phyloP scores from a whole-genome alignment of 2,113 vertebrate genomes.

The Pheucticus melanocephalus region DNA sequence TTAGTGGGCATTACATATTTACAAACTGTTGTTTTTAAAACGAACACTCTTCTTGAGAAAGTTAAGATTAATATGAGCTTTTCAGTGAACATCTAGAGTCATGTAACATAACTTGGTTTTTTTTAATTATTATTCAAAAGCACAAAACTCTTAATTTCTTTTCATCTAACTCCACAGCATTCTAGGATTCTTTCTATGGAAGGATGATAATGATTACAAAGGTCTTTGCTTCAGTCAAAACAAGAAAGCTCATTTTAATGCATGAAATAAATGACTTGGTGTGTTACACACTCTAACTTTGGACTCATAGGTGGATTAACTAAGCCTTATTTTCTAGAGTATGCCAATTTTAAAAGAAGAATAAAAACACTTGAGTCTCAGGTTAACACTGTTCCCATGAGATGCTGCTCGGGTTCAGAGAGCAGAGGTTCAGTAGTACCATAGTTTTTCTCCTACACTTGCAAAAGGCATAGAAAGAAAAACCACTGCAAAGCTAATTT shows the following conservation, averaged over 20 bases:
- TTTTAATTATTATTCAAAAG: neutral
- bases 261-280: conserved; percentile 36
- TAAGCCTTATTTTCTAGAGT: conserved; percentile 37
- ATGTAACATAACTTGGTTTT: conserved; percentile 28
- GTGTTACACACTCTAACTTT: conserved; percentile 20
- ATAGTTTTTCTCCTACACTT: neutral
- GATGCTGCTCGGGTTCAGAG: conserved; percentile 7
- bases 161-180: conserved; percentile 23
- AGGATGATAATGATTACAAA: conserved; percentile 35
- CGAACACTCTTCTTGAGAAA: conserved; percentile 45
- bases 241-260: conserved; percentile 59
- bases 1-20: conserved; percentile 66
- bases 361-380: conserved; percentile 18
- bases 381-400: conserved; percentile 30
- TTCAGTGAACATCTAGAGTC: conserved; percentile 45
- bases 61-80: conserved; percentile 56
- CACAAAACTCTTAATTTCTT: conserved; percentile 27
- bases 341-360: conserved; percentile 38
- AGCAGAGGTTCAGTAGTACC: conserved; percentile 21
- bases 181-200: conserved; percentile 50
- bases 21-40: conserved; percentile 60
- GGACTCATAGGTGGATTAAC: conserved; percentile 21
- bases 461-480: conserved; percentile 39
- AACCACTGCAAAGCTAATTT: neutral
- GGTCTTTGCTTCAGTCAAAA: conserved; percentile 46